Evolutionary conservation across 1,140 invertebrate genomes (phyloP).

Genomic region (Archivesica marissinica): DNA sequence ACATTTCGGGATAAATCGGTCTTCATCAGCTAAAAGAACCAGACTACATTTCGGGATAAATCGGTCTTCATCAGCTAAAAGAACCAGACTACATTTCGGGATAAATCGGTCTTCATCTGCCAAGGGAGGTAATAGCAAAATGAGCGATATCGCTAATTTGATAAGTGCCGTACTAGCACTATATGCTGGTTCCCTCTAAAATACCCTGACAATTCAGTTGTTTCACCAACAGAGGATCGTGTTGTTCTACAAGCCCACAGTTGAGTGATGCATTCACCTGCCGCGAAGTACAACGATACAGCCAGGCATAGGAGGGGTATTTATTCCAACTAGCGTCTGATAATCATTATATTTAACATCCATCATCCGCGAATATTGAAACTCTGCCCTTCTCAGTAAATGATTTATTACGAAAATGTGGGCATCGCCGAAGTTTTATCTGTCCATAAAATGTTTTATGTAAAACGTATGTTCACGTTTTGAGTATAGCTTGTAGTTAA

Average conservation of each 20-base stretch:
- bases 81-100: too few relatives aligned
- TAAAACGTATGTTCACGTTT: constrained; percentile 8
- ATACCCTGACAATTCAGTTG: neutral
- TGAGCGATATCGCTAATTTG: too few relatives aligned
- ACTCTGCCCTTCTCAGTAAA: neutral
- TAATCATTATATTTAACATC: constrained; percentile 34
- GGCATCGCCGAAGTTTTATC: constrained; percentile 2
- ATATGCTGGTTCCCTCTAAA: constrained; percentile 10
- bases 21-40: too few relatives aligned
- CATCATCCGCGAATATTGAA: constrained; percentile 7
- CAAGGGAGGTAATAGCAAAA: too few relatives aligned
- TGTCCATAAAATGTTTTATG: constrained; percentile 37
- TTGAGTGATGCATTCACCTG: constrained; percentile 21
- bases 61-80: too few relatives aligned
- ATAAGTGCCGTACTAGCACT: too few relatives aligned
- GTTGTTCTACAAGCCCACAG: neutral
- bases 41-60: too few relatives aligned
- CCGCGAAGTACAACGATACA: constrained; percentile 5
- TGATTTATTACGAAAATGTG: constrained; percentile 27
- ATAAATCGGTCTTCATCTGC: too few relatives aligned
- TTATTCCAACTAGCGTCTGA: constrained; percentile 21
- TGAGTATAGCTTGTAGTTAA: neutral
- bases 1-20: too few relatives aligned
- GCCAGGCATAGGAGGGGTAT: neutral
- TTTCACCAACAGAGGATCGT: too few relatives aligned